A percentile compares a stretch with the other conserved stretches of the same genome.
Conservation (phyloP, 2,888 invertebrate species). For the Plemyria rubiginata region DNA sequence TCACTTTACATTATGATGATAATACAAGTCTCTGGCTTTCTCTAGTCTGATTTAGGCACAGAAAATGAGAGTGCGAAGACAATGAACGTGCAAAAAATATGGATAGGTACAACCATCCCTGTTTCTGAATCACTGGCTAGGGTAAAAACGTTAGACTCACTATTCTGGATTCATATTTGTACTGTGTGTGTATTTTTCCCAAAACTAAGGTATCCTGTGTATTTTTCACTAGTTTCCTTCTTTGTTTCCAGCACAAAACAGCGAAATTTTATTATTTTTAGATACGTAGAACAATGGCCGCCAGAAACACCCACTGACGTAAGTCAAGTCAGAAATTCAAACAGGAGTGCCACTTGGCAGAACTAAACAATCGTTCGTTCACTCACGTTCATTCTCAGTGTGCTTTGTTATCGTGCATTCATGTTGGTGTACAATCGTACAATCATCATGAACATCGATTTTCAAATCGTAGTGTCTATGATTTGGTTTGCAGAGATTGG, state of each 20-base stretch:
- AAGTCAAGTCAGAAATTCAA: slow-evolving; percentile 69
- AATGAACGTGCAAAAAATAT: slow-evolving; percentile 74
- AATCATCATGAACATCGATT: slow-evolving; percentile 2
- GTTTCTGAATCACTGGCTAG: slow-evolving; percentile 61
- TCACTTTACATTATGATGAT: slow-evolving; percentile 29
- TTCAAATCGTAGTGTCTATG: not conserved
- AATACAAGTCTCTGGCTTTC: slow-evolving; percentile 7
- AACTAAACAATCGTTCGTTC: slow-evolving; percentile 75
- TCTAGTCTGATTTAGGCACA: slow-evolving; percentile 20
- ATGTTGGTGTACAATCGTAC: too few species aligned
- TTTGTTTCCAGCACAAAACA: slow-evolving; percentile 78
- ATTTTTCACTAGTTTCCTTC: slow-evolving; percentile 64
- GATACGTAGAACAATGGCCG: slow-evolving; percentile 83
- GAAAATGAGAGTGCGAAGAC: slow-evolving; percentile 51
- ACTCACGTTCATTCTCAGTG: slow-evolving; percentile 36
- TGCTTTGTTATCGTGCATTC: too few species aligned
- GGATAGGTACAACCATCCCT: slow-evolving; percentile 70
- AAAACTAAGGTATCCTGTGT: slow-evolving; percentile 65
- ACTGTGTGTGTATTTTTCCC: slow-evolving; percentile 70
- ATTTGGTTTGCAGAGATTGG: slow-evolving; percentile 3
- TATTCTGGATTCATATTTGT: slow-evolving; percentile 92
- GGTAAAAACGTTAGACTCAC: slow-evolving; percentile 86
- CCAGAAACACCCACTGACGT: slow-evolving; percentile 84
- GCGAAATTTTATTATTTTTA: slow-evolving; percentile 71
- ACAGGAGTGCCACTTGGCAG: slow-evolving; percentile 84